A percentile compares a stretch with the other conserved stretches of the same genome.
These are phyloP conservation scores for Listrodromus nycthemerus DNA, from an alignment of 2,888 invertebrate genomes.

Conservation along the genomic window DNA sequence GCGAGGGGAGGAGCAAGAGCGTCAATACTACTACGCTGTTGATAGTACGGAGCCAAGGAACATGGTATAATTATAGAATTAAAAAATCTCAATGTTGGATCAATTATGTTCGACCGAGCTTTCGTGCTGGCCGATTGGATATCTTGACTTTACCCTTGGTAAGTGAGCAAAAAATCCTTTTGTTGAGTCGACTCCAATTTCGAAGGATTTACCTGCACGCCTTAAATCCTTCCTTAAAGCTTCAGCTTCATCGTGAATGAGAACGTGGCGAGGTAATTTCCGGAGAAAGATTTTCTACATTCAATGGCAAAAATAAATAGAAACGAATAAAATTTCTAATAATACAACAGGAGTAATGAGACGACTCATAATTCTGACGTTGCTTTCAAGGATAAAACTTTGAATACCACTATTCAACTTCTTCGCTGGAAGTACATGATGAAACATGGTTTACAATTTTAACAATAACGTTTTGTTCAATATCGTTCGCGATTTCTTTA, in stretches of 20 bases:
- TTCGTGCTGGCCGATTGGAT: conserved; percentile 63
- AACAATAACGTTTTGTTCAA: background rate
- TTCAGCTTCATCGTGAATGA: background rate
- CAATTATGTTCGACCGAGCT: conserved; percentile 53
- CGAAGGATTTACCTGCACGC: conserved; percentile 26
- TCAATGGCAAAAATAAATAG: background rate
- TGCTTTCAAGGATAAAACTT: background rate
- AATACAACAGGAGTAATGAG: background rate
- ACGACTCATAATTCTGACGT: background rate
- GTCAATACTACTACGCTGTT: conserved; percentile 4
- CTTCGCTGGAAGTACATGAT: background rate
- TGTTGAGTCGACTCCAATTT: conserved; percentile 2
- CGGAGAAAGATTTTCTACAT: conserved; percentile 6
- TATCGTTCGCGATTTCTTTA: background rate
- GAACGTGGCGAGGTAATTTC: conserved; percentile 15
- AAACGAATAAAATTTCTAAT: conserved; percentile 4
- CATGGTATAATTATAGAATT: conserved; percentile 12
- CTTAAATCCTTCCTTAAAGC: conserved; percentile 1
- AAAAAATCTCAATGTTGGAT: conserved; percentile 29
- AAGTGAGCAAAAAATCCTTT: conserved; percentile 24
- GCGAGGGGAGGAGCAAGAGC: background rate
- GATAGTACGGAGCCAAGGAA: conserved; percentile 1
- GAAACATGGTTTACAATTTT: background rate
- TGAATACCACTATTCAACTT: background rate
- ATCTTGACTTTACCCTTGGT: conserved; percentile 43